These are phyloP conservation scores for Agraylea sexmaculata DNA, from an alignment of 1,140 invertebrate species.

Conservation along the genomic window DNA sequence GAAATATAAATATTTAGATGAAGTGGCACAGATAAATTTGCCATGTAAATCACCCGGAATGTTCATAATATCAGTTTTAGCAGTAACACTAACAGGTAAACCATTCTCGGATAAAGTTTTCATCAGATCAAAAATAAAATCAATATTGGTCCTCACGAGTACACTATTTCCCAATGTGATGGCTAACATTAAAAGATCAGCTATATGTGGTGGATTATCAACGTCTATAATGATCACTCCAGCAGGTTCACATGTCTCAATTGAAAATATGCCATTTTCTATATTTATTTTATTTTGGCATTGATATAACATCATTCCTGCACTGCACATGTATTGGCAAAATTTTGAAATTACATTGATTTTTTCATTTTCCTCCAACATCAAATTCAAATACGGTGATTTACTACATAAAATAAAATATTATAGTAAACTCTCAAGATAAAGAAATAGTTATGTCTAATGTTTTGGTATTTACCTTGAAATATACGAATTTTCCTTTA, in stretches of 20 bases:
- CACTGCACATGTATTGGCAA: conserved; percentile 1
- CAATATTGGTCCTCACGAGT: conserved; percentile 4
- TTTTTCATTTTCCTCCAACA: too few species aligned
- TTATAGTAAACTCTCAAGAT: conserved; percentile 5
- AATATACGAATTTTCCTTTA: conserved; percentile 4
- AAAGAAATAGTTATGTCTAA: not conserved
- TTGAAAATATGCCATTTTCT: conserved; percentile 10
- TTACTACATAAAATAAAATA: too few species aligned
- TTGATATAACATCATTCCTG: not conserved
- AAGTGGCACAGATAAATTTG: not conserved
- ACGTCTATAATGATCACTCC: conserved; percentile 11
- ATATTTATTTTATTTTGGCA: conserved; percentile 10
- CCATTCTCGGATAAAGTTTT: conserved; percentile 12
- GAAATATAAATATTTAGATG: too few species aligned
- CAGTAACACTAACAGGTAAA: conserved; percentile 11
- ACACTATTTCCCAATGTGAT: conserved; percentile 17
- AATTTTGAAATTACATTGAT: not conserved
- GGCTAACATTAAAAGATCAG: conserved; percentile 2
- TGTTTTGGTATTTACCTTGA: not conserved
- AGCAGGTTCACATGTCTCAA: conserved; percentile 8
- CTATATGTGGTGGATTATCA: not conserved
- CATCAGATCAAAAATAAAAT: conserved; percentile 6
- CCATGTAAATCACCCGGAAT: not conserved
- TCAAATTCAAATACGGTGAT: too few species aligned
- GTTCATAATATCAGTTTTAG: conserved; percentile 6